Evolutionary conservation across 2,113 vertebrate genomes (phyloP), one percentile per base, ranked within the genome.

Genomic region (Micronisus gabar): DNA sequence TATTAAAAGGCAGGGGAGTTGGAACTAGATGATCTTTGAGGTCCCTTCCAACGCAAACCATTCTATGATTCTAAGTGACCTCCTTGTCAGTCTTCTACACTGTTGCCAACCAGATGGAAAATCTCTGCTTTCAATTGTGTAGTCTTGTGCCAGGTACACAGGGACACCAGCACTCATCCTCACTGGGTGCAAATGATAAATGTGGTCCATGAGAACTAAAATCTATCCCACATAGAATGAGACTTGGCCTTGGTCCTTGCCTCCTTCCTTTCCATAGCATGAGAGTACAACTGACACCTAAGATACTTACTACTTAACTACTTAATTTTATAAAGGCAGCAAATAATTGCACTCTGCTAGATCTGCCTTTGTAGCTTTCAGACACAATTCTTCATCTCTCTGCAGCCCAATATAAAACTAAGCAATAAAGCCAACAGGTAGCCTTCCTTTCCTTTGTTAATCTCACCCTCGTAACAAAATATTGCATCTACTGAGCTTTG

Each of bases 221-320:
- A 89, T 66, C 18, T 73, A 3, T 76, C 36, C 30, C 18, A 56
- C 1, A 1, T 1, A 41, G 26, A 67, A 68, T 17, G 17, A 65
- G 6, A 56, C 18, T 16, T 58, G 3, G 6, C 22, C 11, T 48
- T 84, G 30, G 2, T 52, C 6, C 15, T 86, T 81, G 17, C 2
- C 19, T 53, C 21, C 18, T 48, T 68, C 41, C 13, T 48, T 92
- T 71, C 26, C 2, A 0, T 9, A 43, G 9, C 17, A n/a, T 23
- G 4, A 47, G 40, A 70, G 10, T 48, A 48, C 10, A 70, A 34
- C 4, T 36, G 5, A 74, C 10, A 4, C 0, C 0, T 81, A 43
- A 78, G 19, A 78, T 32, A 34, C 2, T 41, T 75, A 84, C 47
- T 13, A n/a, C 2, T 67, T 29, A 52, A 58, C 67, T 80, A 34